Evolutionary conservation across 1,140 invertebrate species (phyloP).

Genomic region (Caenorhabditis brenneri): DNA sequence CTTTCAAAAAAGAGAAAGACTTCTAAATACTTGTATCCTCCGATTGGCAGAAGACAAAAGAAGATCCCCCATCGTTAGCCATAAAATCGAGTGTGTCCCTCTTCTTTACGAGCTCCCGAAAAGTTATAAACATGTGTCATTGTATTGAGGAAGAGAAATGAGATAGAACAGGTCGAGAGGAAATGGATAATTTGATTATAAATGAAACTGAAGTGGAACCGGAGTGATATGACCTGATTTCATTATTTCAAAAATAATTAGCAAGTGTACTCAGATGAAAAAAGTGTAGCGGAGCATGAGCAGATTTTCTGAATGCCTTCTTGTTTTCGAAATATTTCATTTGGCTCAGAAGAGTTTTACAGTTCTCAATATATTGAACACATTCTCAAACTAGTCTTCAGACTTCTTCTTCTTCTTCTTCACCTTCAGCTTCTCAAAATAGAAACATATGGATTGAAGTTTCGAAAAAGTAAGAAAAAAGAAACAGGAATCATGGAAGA

Average conservation of each 20-base stretch:
- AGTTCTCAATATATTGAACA: no score
- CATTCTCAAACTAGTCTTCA: background rate
- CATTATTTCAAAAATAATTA: background rate
- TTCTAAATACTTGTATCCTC: background rate
- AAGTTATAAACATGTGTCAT: background rate
- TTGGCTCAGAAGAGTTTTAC: no score
- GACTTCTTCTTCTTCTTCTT: background rate
- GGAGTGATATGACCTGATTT: constrained; percentile 40
- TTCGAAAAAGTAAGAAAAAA: constrained; percentile 15
- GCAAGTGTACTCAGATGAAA: no score
- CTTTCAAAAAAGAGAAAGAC: background rate
- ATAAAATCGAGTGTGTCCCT: background rate
- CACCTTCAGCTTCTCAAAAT: background rate
- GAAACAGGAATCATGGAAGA: background rate
- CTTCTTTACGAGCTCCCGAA: constrained; percentile 15
- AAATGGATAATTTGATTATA: constrained; percentile 30
- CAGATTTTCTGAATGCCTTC: no score
- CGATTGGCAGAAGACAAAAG: background rate
- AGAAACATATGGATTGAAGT: constrained; percentile 21
- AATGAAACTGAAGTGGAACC: constrained; percentile 28
- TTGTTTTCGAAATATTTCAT: no score
- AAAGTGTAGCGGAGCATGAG: no score
- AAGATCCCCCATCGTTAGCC: background rate
- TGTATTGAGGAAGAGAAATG: background rate
- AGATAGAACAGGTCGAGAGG: constrained; percentile 5